These are phyloP conservation scores for Helicoverpa armigera DNA, from an alignment of 1,140 invertebrate genomes.

Conservation along the genomic window DNA sequence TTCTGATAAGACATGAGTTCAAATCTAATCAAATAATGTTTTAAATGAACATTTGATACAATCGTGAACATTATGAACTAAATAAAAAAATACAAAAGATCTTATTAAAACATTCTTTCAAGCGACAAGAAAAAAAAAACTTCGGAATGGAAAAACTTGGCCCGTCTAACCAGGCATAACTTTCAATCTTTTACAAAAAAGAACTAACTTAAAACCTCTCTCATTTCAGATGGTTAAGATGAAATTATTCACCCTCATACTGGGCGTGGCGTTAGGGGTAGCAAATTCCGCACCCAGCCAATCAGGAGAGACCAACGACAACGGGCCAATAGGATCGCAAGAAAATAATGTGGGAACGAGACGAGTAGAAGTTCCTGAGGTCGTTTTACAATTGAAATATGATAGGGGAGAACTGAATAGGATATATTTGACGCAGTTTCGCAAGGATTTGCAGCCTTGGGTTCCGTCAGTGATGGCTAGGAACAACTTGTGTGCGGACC, in stretches of 20 bases:
- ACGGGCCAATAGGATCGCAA: slow-evolving; percentile 60
- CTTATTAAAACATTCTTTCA: too few species aligned
- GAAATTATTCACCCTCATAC: slow-evolving; percentile 64
- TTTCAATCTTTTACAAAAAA: slow-evolving; percentile 7
- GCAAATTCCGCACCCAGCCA: slow-evolving; percentile 52
- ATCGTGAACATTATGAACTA: too few species aligned
- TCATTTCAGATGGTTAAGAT: slow-evolving; percentile 66
- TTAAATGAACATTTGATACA: too few species aligned
- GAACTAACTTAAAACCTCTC: slow-evolving; percentile 40
- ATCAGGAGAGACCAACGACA: slow-evolving; percentile 53
- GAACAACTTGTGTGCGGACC: slow-evolving; percentile 73
- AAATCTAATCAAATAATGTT: too few species aligned
- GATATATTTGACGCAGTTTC: slow-evolving; percentile 82
- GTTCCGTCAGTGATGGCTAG: slow-evolving; percentile 69
- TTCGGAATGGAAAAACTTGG: slow-evolving; percentile 1
- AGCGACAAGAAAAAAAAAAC: not conserved
- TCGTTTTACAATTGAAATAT: slow-evolving; percentile 81
- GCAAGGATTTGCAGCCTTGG: slow-evolving; percentile 60
- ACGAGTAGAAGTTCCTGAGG: slow-evolving; percentile 70
- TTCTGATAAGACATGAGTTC: too few species aligned
- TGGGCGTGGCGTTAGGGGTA: slow-evolving; percentile 67
- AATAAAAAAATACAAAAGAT: too few species aligned
- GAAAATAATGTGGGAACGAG: slow-evolving; percentile 54
- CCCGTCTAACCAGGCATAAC: not conserved
- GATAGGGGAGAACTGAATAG: slow-evolving; percentile 77